Evolutionary conservation across 2,888 invertebrate genomes (phyloP), one percentile per base, ranked within the genome.

Genomic region (Oxyscelio sp.): DNA sequence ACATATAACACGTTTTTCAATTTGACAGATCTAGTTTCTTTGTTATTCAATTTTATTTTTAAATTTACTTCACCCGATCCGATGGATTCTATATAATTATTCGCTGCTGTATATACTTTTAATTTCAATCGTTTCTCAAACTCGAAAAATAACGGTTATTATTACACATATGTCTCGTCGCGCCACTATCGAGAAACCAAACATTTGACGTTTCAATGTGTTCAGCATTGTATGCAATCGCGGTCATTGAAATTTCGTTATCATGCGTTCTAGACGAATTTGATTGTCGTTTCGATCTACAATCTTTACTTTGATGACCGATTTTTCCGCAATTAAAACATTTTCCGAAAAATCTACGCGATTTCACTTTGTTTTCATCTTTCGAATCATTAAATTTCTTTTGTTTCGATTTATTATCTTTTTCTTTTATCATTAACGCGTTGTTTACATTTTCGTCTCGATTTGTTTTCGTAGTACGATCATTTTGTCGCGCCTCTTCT

Each of bases 1-100:
- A 88, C 86, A 77, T 79, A 87, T 15, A 87, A 27, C 15, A 85
- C 88, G 38, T 89, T 61, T 52, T 73, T 87, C 31, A 89, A 74
- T 22, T 66, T 74, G 4, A 74, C 22, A 5, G 24, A 34, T 27
- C 59, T 61, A 15, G 52, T 22, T 11, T 21, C 38, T 19, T 61
- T 4, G 58, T 40, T 19, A 2, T 48, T 15, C 17, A 52, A 15
- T 17, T 19, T 21, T 13, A 13, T 15, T 21, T 50, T 50, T 22
- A 80, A 34, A 66, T 58, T 21, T 52, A 66, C 38, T 2, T 50
- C 38, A 66, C 66, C 66, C 13, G 50, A 15, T 27, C 38, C 52
- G 13, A 13, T 13, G 6, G 52, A 52, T 34, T 52, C 21, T 34
- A 66, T 13, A 40, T 52, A 50, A 34, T 50, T 5, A 31, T 66